These are phyloP conservation scores for Adelges cooleyi DNA, from an alignment of 1,140 invertebrate species.

Conservation along the genomic window DNA sequence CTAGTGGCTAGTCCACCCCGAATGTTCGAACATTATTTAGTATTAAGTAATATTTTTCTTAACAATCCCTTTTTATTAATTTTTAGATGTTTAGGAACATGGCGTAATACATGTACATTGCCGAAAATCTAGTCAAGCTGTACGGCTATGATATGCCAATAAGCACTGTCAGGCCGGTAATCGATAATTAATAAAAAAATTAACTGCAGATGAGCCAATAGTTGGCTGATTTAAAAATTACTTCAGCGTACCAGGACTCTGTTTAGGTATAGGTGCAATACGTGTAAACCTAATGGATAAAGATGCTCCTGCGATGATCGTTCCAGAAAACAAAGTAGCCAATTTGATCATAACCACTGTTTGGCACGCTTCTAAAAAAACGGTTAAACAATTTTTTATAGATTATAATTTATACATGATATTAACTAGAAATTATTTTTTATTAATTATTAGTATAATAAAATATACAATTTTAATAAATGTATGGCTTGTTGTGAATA, in stretches of 20 bases:
- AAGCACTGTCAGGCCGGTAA: slow-evolving; percentile 44
- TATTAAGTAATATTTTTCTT: too few species aligned
- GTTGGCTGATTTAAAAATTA: background rate
- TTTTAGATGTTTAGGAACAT: slow-evolving; percentile 46
- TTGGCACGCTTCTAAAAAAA: background rate
- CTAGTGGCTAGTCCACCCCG: too few species aligned
- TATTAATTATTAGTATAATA: too few species aligned
- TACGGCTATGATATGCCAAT: slow-evolving; percentile 48
- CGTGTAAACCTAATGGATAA: background rate
- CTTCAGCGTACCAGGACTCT: background rate
- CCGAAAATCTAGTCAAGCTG: slow-evolving; percentile 48
- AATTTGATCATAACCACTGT: slow-evolving; percentile 6
- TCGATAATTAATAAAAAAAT: slow-evolving; percentile 38
- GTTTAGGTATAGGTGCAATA: background rate
- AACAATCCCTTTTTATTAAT: too few species aligned
- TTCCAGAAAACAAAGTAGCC: background rate
- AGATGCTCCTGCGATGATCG: background rate
- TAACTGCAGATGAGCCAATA: background rate
- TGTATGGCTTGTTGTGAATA: too few species aligned
- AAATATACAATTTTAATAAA: too few species aligned
- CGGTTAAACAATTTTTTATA: too few species aligned
- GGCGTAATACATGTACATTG: slow-evolving; percentile 56
- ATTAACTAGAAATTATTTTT: too few species aligned
- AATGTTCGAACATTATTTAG: too few species aligned
- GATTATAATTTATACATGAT: too few species aligned